phyloP scores from a whole-genome alignment of 2,888 invertebrate genomes.

The Encarsia formosa region DNA sequence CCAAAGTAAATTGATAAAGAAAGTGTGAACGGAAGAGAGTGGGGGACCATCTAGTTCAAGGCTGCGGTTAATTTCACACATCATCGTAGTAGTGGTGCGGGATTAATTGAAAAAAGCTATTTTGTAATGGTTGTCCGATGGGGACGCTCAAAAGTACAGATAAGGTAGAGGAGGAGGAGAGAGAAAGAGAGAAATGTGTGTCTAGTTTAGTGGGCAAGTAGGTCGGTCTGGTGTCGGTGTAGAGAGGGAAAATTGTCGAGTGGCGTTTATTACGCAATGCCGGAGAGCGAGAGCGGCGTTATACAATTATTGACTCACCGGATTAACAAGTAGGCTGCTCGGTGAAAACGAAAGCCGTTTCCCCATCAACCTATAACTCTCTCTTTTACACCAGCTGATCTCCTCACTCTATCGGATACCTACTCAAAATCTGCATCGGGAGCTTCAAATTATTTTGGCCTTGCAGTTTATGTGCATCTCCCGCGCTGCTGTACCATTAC shows the following conservation, averaged over 20 bases:
- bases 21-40: no score
- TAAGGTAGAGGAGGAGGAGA: not conserved
- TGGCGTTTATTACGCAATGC: conserved; percentile 44
- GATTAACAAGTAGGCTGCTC: conserved; percentile 52
- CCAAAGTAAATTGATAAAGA: no score
- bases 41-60: no score
- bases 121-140: no score
- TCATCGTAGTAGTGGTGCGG: no score
- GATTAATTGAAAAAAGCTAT: no score
- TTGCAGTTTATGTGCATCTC: conserved; percentile 10
- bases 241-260: not conserved
- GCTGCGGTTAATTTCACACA: no score
- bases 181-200: conserved; percentile 43
- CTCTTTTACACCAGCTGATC: no score
- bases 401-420: not conserved
- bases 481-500: conserved; percentile 5
- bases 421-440: not conserved
- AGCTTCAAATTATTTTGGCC: conserved; percentile 24
- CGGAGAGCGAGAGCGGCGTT: conserved; percentile 50
- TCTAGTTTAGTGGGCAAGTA: conserved; percentile 53
- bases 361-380: no score
- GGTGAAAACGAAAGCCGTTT: conserved; percentile 50
- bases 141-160: no score
- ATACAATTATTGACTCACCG: conserved; percentile 53
- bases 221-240: conserved; percentile 44